These are phyloP conservation scores for Chloropsis hardwickii DNA, from an alignment of 2,113 vertebrate species.

Conservation along the genomic window DNA sequence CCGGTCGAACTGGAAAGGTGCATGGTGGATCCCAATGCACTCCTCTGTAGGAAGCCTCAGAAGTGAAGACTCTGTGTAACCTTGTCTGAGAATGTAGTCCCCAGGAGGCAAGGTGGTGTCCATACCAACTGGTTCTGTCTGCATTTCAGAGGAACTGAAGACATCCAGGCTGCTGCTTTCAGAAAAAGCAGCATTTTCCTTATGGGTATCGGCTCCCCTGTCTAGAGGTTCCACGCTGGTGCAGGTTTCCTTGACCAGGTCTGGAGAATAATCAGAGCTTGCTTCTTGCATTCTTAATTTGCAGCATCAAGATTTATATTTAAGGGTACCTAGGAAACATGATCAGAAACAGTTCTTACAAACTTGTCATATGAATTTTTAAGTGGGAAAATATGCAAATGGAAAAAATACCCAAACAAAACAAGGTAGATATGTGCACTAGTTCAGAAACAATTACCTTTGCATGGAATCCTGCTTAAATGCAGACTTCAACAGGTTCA, in stretches of 20 bases:
- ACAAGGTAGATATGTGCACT: not conserved
- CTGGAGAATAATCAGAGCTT: not conserved
- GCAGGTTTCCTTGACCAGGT: not conserved
- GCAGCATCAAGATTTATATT: not conserved
- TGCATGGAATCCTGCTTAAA: not conserved
- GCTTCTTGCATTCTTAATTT: conserved; percentile 32
- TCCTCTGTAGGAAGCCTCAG: conserved; percentile 50
- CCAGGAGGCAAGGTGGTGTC: not conserved
- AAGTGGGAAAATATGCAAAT: not conserved
- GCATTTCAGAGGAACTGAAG: not conserved
- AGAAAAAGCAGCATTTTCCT: not conserved
- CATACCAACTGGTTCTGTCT: not conserved
- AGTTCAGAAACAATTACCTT: not conserved
- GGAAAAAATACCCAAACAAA: not conserved
- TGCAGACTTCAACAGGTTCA: not conserved
- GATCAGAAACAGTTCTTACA: not conserved
- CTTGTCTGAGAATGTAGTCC: not conserved
- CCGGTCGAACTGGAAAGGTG: conserved; percentile 80
- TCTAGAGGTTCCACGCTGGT: not conserved
- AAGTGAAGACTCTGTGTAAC: not conserved
- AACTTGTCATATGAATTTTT: not conserved
- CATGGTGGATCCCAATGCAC: not conserved
- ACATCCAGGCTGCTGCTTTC: not conserved
- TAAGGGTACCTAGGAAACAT: not conserved
- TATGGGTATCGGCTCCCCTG: not conserved